phyloP scores from a whole-genome alignment of 2,797 vertebrate species.

The Hydrocynus forskahlii region DNA sequence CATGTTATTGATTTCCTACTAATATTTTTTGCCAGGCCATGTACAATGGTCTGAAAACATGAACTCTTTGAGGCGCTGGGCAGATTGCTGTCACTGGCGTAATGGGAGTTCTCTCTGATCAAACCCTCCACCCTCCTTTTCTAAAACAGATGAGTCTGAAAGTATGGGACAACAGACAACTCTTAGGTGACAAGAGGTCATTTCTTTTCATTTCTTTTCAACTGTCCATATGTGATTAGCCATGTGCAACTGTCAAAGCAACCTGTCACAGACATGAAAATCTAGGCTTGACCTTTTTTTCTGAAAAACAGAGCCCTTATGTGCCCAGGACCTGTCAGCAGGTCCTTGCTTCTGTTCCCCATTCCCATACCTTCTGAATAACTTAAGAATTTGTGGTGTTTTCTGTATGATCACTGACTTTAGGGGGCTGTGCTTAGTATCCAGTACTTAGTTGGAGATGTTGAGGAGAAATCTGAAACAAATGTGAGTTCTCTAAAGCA shows the following conservation, averaged over 20 bases:
- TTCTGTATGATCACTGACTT: neutral
- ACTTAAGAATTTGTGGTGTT: neutral
- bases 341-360: neutral
- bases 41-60: constrained; percentile 72
- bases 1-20: constrained; percentile 82
- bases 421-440: too few relatives aligned
- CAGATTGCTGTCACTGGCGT: constrained; percentile 61
- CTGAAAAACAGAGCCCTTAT: neutral
- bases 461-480: too few relatives aligned
- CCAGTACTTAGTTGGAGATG: neutral
- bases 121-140: constrained; percentile 16
- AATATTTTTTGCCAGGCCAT: constrained; percentile 71
- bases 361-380: neutral
- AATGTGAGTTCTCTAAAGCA: neutral
- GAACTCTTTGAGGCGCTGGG: constrained; percentile 49
- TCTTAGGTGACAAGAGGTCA: constrained; percentile 64
- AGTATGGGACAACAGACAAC: constrained; percentile 41
- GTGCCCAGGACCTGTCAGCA: neutral
- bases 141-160: constrained; percentile 35
- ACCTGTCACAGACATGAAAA: neutral
- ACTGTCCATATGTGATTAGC: constrained; percentile 37
- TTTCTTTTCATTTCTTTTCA: constrained; percentile 73
- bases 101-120: constrained; percentile 8
- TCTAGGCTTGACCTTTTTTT: neutral
- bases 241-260: constrained; percentile 13